These are phyloP conservation scores for Corydoras sp. DNA, from an alignment of 2,113 vertebrate species.

Conservation along the genomic window DNA sequence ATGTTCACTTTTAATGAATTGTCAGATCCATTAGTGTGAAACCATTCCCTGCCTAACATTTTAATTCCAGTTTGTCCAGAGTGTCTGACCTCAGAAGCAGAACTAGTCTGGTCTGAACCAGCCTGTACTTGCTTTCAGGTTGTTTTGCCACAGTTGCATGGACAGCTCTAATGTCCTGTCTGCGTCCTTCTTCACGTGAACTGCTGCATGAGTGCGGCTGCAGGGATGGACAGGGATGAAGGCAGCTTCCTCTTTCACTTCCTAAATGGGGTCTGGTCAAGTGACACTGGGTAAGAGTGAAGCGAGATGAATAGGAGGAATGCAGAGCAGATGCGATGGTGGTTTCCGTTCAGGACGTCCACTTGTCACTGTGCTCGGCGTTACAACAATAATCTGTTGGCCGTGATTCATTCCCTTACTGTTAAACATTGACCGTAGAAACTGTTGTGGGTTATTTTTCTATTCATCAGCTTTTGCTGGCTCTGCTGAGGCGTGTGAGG, in stretches of 20 bases:
- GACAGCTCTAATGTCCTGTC: slow-evolving; percentile 36
- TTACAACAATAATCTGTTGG: slow-evolving; percentile 53
- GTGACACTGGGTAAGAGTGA: slow-evolving; percentile 67
- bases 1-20: not conserved
- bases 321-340: slow-evolving; percentile 49
- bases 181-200: slow-evolving; percentile 56
- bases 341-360: slow-evolving; percentile 71
- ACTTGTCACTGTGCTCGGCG: slow-evolving; percentile 55
- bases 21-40: not conserved
- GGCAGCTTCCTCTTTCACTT: slow-evolving; percentile 72
- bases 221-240: slow-evolving; percentile 59
- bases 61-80: slow-evolving; percentile 36
- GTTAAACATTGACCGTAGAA: slow-evolving; percentile 6
- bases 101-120: slow-evolving; percentile 42
- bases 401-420: slow-evolving; percentile 18
- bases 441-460: not conserved
- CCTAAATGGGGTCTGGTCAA: slow-evolving; percentile 67
- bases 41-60: slow-evolving; percentile 26
- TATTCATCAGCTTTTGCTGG: too few species aligned
- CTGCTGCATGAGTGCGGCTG: slow-evolving; percentile 49
- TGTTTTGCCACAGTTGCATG: slow-evolving; percentile 15
- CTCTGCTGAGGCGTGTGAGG: not conserved
- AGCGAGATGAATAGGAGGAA: slow-evolving; percentile 56
- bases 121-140: slow-evolving; percentile 30
- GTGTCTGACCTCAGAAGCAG: slow-evolving; percentile 33